A percentile compares a stretch with the other conserved stretches of the same genome.
Evolutionary conservation across 2,888 invertebrate species (phyloP).

Genomic region (Amorpha juglandis): DNA sequence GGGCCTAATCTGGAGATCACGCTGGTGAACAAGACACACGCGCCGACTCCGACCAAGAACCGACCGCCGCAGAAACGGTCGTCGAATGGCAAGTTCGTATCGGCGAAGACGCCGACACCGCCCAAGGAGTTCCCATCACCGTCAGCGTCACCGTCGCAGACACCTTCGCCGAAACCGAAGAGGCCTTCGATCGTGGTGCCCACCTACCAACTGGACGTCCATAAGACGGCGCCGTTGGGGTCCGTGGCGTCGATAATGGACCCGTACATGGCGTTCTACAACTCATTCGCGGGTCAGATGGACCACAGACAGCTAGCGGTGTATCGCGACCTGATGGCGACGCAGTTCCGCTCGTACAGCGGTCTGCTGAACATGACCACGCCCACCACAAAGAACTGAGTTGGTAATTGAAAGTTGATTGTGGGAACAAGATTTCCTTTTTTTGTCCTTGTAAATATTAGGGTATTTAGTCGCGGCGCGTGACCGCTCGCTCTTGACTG

Average conservation of each 20-base stretch:
- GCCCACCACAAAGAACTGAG: conserved; percentile 75
- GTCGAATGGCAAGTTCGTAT: conserved; percentile 82
- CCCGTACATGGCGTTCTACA: conserved; percentile 75
- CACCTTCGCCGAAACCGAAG: conserved; percentile 48
- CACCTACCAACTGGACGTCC: conserved; percentile 62
- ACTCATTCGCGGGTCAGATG: conserved; percentile 66
- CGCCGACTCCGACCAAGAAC: conserved; percentile 57
- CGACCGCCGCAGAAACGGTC: conserved; percentile 77
- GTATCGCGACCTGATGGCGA: conserved; percentile 73
- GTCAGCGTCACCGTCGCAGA: conserved; percentile 43
- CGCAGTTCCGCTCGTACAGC: conserved; percentile 66
- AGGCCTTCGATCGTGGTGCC: conserved; percentile 65
- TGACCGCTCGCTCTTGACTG: neutral
- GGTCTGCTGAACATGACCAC: conserved; percentile 61
- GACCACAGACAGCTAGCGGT: conserved; percentile 73
- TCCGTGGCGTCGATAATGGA: conserved; percentile 66
- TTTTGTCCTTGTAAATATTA: conserved; percentile 13
- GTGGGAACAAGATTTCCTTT: conserved; percentile 13
- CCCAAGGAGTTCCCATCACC: conserved; percentile 51
- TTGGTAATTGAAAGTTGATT: conserved; percentile 37
- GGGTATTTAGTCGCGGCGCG: neutral
- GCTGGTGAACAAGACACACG: conserved; percentile 80
- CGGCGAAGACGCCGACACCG: conserved; percentile 73
- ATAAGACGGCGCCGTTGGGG: conserved; percentile 50
- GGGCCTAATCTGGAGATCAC: conserved; percentile 90